Evolutionary conservation across 2,888 invertebrate species (phyloP).

Genomic region (Apeira syringaria): DNA sequence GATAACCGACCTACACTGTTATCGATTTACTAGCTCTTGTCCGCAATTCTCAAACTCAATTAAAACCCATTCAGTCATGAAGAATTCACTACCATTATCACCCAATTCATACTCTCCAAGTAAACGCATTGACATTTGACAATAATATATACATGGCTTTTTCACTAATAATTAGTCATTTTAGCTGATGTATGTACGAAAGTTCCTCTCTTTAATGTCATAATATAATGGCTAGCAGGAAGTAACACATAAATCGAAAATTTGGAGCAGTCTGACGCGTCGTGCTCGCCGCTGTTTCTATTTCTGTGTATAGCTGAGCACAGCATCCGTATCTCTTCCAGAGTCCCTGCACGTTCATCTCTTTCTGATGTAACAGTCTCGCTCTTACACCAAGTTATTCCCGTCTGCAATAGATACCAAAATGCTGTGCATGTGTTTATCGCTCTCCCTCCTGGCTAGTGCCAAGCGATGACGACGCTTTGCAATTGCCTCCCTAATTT

Average conservation of each 20-base stretch:
- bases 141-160: too few relatives aligned
- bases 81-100: too few relatives aligned
- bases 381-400: slow-evolving; percentile 29
- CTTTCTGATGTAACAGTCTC: slow-evolving; percentile 32
- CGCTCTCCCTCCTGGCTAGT: slow-evolving; percentile 34
- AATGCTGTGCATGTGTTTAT: slow-evolving; percentile 20
- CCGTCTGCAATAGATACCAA: slow-evolving; percentile 25
- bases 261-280: slow-evolving; percentile 58
- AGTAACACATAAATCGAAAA: slow-evolving; percentile 67
- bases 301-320: slow-evolving; percentile 53
- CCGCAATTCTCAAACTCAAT: too few relatives aligned
- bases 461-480: slow-evolving; percentile 22
- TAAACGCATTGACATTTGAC: too few relatives aligned
- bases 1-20: too few relatives aligned
- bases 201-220: background rate
- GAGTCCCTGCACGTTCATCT: slow-evolving; percentile 34
- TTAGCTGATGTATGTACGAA: background rate
- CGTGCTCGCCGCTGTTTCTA: slow-evolving; percentile 56
- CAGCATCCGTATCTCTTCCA: slow-evolving; percentile 62
- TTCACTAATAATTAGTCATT: too few relatives aligned
- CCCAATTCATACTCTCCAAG: too few relatives aligned
- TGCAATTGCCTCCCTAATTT: slow-evolving; percentile 58
- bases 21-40: too few relatives aligned
- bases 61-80: too few relatives aligned
- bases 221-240: slow-evolving; percentile 44